Evolutionary conservation across 2,797 vertebrate species (phyloP), one percentile per base, ranked within the genome.

Genomic region (Neosilurus mollespiculum): DNA sequence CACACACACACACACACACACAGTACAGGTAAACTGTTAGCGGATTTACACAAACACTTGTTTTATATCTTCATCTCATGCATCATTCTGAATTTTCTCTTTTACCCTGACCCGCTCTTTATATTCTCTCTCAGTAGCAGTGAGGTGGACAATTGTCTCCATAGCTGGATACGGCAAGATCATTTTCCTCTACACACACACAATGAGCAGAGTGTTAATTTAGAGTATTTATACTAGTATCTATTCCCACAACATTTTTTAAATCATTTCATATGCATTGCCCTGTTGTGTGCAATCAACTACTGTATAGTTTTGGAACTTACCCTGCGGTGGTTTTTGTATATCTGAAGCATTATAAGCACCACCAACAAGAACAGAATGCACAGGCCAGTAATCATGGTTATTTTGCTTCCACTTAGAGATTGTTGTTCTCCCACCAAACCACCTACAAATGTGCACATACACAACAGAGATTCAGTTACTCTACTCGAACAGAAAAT

Each of bases 251-350:
- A 54, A 34, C 62, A 80, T 51, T 62, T 77, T 20, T 15, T 24
- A 22, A 6, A 58, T 8, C 37, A 24, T 20, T 11, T 49, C 51
- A 22, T 11, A 26, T 22, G n/a, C 5, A 43, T 51, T 65, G 22
- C 56, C 14, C 7, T 64, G 2, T 15, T 80, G 9, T 9, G 2
- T 7, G 16, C 24, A n/a, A 30, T 12, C 5, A 15, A 71, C 7
- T 24, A 49, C 76, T 20, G 3, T n/a, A 49, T 1, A 3, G 30
- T 26, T 26, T 0, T 9, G 4, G 22, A 62, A 90, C 90, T 89
- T 90, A 95, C 95, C 91, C 94, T 89, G 82, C 87, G 93, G 81
- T 93, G 81, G 83, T 95, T 95, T 86, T 88, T 94, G 92, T 90
- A 94, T 88, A 93, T 87, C 90, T 94, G 92, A 72, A 86, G 86